Evolutionary conservation across 2,888 invertebrate species (phyloP).

Genomic region (Andrena chrysosceles): DNA sequence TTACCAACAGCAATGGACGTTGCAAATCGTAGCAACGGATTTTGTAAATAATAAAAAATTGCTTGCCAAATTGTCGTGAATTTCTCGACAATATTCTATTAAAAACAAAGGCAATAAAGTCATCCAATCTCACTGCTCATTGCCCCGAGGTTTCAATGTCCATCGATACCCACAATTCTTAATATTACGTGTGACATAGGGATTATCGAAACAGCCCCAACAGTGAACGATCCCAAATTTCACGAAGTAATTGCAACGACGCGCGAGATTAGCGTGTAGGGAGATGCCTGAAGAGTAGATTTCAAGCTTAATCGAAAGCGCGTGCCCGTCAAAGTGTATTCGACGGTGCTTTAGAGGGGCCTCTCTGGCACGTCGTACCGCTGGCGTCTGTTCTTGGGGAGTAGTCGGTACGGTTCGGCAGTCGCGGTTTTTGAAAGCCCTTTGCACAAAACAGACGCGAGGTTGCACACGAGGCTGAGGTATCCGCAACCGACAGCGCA

Average conservation of each 20-base stretch:
- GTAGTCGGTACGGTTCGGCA: slow-evolving; percentile 72
- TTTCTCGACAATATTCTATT: not conserved
- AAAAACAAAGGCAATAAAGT: not conserved
- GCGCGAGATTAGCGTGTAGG: slow-evolving; percentile 19
- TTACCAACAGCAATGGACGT: not conserved
- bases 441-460: slow-evolving; percentile 77
- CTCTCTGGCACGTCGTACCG: slow-evolving; percentile 62
- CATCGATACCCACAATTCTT: not conserved
- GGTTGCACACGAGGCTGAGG: slow-evolving; percentile 72
- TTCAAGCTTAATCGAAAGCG: slow-evolving; percentile 66
- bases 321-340: slow-evolving; percentile 67
- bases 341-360: slow-evolving; percentile 55
- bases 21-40: too few relatives aligned
- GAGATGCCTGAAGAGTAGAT: slow-evolving; percentile 49
- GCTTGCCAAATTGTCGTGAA: not conserved
- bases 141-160: not conserved
- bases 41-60: too few relatives aligned
- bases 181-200: not conserved
- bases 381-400: slow-evolving; percentile 66
- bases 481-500: slow-evolving; percentile 79
- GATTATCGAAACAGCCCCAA: not conserved
- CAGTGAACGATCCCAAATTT: slow-evolving; percentile 5
- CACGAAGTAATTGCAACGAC: slow-evolving; percentile 1
- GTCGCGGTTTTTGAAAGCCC: slow-evolving; percentile 82
- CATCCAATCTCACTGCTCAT: not conserved